Percentiles rank a stretch among this genome's conserved stretches.
These are phyloP conservation scores for Hypena proboscidalis DNA, from an alignment of 2,888 invertebrate species.

Conservation along the genomic window DNA sequence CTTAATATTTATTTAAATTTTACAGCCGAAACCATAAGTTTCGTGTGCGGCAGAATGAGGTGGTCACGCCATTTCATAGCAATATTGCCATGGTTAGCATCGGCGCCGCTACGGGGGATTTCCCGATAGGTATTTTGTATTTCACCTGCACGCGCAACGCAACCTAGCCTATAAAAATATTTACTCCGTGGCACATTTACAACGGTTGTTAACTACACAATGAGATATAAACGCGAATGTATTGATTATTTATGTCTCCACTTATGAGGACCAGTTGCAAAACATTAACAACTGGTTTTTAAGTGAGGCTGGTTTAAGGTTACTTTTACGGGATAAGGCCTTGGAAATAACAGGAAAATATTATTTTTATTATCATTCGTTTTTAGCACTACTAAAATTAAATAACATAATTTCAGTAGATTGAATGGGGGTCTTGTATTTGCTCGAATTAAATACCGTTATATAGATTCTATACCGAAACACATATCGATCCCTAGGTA, in stretches of 20 bases:
- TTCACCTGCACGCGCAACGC: slow-evolving; percentile 59
- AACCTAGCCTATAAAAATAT: slow-evolving; percentile 49
- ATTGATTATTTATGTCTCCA: slow-evolving; percentile 24
- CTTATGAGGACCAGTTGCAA: neutral
- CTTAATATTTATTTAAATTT: slow-evolving; percentile 62
- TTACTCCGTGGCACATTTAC: slow-evolving; percentile 33
- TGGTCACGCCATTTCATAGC: slow-evolving; percentile 63
- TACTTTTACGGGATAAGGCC: neutral
- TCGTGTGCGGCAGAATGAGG: slow-evolving; percentile 60
- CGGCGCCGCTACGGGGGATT: slow-evolving; percentile 54
- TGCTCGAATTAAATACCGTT: too few species aligned
- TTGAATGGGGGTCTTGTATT: too few species aligned
- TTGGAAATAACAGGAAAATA: neutral
- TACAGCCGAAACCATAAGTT: slow-evolving; percentile 63
- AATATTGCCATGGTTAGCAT: slow-evolving; percentile 33
- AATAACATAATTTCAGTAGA: too few species aligned
- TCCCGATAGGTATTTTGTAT: slow-evolving; percentile 56
- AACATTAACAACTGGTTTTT: neutral
- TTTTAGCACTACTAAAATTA: too few species aligned
- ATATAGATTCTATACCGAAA: too few species aligned
- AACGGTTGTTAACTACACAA: slow-evolving; percentile 31
- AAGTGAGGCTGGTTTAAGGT: neutral
- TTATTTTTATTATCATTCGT: neutral
- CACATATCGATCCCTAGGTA: too few species aligned
- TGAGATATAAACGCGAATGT: slow-evolving; percentile 37